A percentile compares a stretch with the other conserved stretches of the same genome.
Conservation (phyloP, 2,797 vertebrate genomes). For the Thunnus albacares region DNA sequence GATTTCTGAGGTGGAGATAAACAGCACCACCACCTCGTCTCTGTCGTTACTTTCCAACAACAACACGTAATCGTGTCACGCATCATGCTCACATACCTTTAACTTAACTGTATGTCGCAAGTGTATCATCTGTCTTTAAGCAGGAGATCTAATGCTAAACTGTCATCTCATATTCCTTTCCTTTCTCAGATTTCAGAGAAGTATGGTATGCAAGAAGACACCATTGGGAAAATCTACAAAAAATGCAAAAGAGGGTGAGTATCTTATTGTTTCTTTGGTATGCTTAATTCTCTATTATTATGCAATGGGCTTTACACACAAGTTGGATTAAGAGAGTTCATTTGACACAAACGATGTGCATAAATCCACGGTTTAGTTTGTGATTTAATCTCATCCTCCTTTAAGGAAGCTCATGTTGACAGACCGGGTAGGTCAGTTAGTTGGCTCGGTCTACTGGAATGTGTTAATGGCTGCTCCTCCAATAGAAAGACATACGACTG, state of each 20-base stretch:
- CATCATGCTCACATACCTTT: not conserved
- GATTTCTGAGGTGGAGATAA: not conserved
- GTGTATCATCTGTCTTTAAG: conserved; percentile 42
- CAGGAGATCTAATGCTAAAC: conserved; percentile 32
- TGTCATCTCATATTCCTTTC: conserved; percentile 51
- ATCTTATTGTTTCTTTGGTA: conserved; percentile 15
- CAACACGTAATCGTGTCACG: not conserved
- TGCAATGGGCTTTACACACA: not conserved
- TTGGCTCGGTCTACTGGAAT: conserved; percentile 74
- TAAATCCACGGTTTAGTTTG: conserved; percentile 45
- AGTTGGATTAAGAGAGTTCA: conserved; percentile 1
- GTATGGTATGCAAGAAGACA: conserved; percentile 93
- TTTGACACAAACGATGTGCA: not conserved
- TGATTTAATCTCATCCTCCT: conserved; percentile 57
- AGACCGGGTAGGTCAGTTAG: conserved; percentile 71
- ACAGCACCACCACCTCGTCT: too few relatives aligned
- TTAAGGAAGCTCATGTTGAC: conserved; percentile 63
- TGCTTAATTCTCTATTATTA: not conserved
- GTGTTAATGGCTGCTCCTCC: conserved; percentile 75
- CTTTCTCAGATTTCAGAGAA: conserved; percentile 96
- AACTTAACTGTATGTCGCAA: not conserved
- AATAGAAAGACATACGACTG: conserved; percentile 59
- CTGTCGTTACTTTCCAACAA: too few relatives aligned
- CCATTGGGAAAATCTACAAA: conserved; percentile 98
- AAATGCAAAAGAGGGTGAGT: conserved; percentile 99